A percentile compares a stretch with the other conserved stretches of the same genome.
These are phyloP conservation scores for Chloromyia formosa DNA, from an alignment of 2,888 invertebrate species.

Conservation along the genomic window DNA sequence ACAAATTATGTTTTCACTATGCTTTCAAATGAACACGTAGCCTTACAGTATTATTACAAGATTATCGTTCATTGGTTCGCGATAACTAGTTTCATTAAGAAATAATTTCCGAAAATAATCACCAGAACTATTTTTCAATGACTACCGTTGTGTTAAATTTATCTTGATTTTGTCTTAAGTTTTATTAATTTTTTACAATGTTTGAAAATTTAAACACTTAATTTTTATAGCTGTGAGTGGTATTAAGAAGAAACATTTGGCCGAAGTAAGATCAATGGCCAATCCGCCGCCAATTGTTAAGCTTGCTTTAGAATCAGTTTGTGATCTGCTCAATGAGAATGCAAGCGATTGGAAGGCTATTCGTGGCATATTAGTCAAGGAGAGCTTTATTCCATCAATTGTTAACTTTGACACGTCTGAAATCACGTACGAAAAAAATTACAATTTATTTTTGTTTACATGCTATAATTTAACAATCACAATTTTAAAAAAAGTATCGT, in stretches of 20 bases:
- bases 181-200: background rate
- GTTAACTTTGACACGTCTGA: constrained; percentile 94
- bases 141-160: background rate
- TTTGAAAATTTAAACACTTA: constrained; percentile 42
- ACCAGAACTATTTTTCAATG: too few species aligned
- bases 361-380: constrained; percentile 89
- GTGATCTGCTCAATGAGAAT: constrained; percentile 89
- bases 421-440: constrained; percentile 76
- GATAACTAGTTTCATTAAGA: too few species aligned
- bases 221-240: constrained; percentile 81
- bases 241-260: constrained; percentile 95
- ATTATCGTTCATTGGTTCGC: too few species aligned
- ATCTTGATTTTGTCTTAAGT: constrained; percentile 36
- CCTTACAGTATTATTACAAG: too few species aligned
- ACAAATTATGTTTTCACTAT: too few species aligned
- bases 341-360: constrained; percentile 95
- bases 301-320: constrained; percentile 93
- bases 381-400: constrained; percentile 93
- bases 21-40: too few species aligned
- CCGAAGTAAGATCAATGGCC: constrained; percentile 93
- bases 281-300: constrained; percentile 94
- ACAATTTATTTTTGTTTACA: constrained; percentile 40
- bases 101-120: too few species aligned
- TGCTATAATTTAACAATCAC: constrained; percentile 46
- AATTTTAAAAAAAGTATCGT: constrained; percentile 15